These are phyloP conservation scores for Euura saliciscinereae DNA, from an alignment of 1,140 invertebrate species.

Conservation along the genomic window DNA sequence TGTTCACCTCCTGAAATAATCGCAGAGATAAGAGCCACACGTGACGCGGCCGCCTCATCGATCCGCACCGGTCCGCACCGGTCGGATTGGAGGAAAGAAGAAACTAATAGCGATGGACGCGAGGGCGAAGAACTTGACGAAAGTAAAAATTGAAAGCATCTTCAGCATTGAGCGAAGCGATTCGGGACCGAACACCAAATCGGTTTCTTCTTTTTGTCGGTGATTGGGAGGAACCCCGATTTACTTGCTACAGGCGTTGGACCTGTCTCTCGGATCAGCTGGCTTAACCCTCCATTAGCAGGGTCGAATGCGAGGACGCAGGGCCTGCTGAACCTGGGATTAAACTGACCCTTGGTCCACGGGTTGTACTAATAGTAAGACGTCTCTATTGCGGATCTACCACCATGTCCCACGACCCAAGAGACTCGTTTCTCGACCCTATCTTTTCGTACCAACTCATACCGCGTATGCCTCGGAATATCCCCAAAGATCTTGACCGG, in stretches of 20 bases:
- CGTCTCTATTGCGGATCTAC: neutral
- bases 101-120: no score
- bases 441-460: slow-evolving; percentile 1
- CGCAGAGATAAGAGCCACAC: neutral
- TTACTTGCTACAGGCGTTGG: slow-evolving; percentile 24
- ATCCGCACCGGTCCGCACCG: neutral
- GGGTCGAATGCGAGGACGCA: slow-evolving; percentile 36
- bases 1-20: neutral
- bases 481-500: neutral
- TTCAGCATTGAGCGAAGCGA: no score
- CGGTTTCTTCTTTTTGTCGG: no score
- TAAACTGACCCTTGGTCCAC: slow-evolving; percentile 20
- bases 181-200: no score
- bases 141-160: no score
- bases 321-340: slow-evolving; percentile 33
- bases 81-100: no score
- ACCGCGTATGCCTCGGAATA: neutral
- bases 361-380: neutral
- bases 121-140: no score
- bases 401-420: slow-evolving; percentile 20
- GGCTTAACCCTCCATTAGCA: slow-evolving; percentile 57
- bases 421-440: slow-evolving; percentile 27
- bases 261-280: slow-evolving; percentile 51
- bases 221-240: neutral
- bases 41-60: neutral